phyloP scores from a whole-genome alignment of 2,797 vertebrate genomes.

The Discoglossus pictus region DNA sequence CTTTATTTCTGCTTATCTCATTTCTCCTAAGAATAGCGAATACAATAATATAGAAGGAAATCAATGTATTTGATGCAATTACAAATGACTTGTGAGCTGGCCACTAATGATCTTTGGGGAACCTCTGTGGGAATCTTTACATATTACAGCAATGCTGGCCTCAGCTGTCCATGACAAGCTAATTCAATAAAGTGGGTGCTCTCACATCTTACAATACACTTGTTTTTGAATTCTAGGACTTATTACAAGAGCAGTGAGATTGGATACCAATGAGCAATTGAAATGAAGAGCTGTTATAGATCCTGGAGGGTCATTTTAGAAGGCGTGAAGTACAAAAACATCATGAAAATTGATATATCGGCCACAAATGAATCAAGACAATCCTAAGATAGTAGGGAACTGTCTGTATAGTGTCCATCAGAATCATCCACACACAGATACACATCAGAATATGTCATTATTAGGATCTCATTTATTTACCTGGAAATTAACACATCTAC shows the following conservation, averaged over 20 bases:
- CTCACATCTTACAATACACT: background rate
- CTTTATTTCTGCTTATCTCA: no score
- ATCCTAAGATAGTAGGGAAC: constrained; percentile 29
- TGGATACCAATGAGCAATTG: background rate
- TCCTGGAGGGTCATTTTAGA: background rate
- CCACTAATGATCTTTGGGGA: no score
- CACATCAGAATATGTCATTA: no score
- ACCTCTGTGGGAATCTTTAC: no score
- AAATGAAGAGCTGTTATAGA: no score
- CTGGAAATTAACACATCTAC: no score
- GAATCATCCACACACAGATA: no score
- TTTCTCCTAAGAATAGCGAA: no score
- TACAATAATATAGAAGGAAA: no score
- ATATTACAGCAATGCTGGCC: constrained; percentile 4
- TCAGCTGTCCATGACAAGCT: constrained; percentile 18
- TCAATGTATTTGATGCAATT: no score
- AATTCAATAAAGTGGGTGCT: constrained; percentile 27
- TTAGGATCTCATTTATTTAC: constrained; percentile 32
- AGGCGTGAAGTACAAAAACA: constrained; percentile 17
- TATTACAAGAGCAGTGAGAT: constrained; percentile 6
- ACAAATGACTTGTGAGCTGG: no score
- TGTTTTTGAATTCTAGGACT: constrained; percentile 5
- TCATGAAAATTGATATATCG: constrained; percentile 26
- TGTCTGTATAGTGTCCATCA: constrained; percentile 19
- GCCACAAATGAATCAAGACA: constrained; percentile 35